Conservation (phyloP, 1,140 invertebrate genomes). For the Agraylea sexmaculata region DNA sequence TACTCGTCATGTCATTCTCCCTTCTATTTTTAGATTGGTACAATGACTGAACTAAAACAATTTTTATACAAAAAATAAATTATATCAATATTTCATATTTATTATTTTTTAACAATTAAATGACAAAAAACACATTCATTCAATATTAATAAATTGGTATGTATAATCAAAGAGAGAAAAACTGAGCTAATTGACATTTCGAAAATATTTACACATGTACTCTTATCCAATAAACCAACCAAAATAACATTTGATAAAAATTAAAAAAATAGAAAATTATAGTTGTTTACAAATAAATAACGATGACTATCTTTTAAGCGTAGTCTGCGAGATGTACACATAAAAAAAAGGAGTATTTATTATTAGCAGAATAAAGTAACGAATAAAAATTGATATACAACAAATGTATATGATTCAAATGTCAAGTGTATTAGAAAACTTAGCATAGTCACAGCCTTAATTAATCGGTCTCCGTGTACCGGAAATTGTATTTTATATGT, state of each 20-base stretch:
- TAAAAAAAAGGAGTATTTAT: too few species aligned
- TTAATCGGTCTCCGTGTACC: constrained; percentile 35
- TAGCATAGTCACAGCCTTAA: constrained; percentile 26
- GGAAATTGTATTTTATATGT: constrained; percentile 37
- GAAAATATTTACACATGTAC: not conserved
- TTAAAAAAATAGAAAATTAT: not conserved
- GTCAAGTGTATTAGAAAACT: constrained; percentile 37
- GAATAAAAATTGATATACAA: too few species aligned
- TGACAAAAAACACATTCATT: not conserved
- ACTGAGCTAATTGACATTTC: too few species aligned
- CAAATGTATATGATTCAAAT: too few species aligned
- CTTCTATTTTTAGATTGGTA: constrained; percentile 97
- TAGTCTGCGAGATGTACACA: too few species aligned
- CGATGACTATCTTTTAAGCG: too few species aligned
- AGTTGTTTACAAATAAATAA: not conserved
- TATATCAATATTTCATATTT: too few species aligned
- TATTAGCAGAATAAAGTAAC: too few species aligned
- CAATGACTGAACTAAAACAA: constrained; percentile 62
- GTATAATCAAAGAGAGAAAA: not conserved
- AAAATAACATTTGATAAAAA: not conserved
- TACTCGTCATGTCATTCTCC: constrained; percentile 91
- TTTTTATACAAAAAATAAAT: too few species aligned
- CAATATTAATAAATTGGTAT: not conserved
- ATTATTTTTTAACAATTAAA: not conserved
- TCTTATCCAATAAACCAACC: not conserved